Evolutionary conservation across 2,797 vertebrate genomes (phyloP), one percentile per base, ranked within the genome.

Genomic region (Danio tinwini): DNA sequence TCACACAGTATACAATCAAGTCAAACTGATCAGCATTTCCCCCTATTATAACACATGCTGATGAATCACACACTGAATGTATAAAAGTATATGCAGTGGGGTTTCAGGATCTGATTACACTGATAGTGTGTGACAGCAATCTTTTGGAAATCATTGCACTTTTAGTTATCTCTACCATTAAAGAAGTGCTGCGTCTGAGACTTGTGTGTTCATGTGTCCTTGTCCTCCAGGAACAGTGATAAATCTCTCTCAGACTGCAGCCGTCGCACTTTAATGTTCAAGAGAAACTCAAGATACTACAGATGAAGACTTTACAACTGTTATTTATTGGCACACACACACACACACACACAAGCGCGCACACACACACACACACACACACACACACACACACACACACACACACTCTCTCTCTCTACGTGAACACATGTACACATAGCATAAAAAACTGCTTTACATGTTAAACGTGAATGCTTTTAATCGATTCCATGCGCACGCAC

Each of bases 221-320:
- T 53, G 49, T 53, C 49, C 8, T 53, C 39, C 37, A 9, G 50
- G 29, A 70, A 13, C 7, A 1, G n/a, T 13, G 37, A 3, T 42
- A 71, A 55, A 71, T 42, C 19, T 71, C 50, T 55, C 14, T 11
- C 37, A 55, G 68, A 7, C 68, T 42, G 68, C 52, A 21, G 68
- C 67, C 10, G 67, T 53, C 14, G 49, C 7, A 29, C 6, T 52
- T 69, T 39, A 52, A 69, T 9, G 39, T 12, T 71, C 50, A 53
- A 19, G n/a, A 53, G 37, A 71, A 71, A 19, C 50, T 53, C 50
- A 39, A 52, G 6, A 49, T 14, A 42, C 50, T 55, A 50, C 45
- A 55, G 50, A 70, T 42, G 53, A 12, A 55, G 53, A 53, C 50
- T 71, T 55, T 71, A 55, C 10, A 42, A 55, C 4, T 0, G 7